These are phyloP conservation scores for Stenolophus ochropezus DNA, from an alignment of 2,888 invertebrate genomes.

Conservation along the genomic window DNA sequence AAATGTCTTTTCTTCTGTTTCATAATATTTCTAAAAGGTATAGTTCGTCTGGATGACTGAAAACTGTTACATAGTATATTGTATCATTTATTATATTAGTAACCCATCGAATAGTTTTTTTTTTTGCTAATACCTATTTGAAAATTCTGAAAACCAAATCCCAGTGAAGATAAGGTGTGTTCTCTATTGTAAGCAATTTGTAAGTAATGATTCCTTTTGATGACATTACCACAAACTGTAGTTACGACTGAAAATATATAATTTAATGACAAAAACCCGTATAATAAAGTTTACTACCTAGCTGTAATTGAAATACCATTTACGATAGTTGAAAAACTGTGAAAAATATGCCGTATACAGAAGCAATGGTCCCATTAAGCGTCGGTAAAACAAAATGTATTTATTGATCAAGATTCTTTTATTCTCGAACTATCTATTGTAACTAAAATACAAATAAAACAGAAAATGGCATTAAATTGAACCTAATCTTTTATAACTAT, in stretches of 20 bases:
- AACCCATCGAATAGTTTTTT: too few relatives aligned
- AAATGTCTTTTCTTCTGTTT: too few relatives aligned
- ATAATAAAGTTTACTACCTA: not conserved
- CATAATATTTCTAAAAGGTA: too few relatives aligned
- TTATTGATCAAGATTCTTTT: not conserved
- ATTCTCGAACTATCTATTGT: not conserved
- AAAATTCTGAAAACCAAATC: too few relatives aligned
- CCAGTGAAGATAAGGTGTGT: too few relatives aligned
- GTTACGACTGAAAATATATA: not conserved
- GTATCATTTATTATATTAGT: too few relatives aligned
- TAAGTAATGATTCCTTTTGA: not conserved
- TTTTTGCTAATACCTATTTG: too few relatives aligned
- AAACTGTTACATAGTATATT: too few relatives aligned
- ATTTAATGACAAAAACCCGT: not conserved
- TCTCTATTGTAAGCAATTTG: not conserved
- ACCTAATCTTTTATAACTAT: too few relatives aligned
- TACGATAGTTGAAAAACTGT: not conserved
- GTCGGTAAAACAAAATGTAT: not conserved
- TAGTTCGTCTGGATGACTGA: too few relatives aligned
- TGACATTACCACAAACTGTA: not conserved
- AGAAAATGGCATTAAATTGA: too few relatives aligned
- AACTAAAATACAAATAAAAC: too few relatives aligned
- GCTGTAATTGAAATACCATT: not conserved
- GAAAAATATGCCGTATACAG: not conserved
- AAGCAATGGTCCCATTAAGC: not conserved